phyloP scores from a whole-genome alignment of 2,113 vertebrate genomes.

The Entelurus aequoreus region DNA sequence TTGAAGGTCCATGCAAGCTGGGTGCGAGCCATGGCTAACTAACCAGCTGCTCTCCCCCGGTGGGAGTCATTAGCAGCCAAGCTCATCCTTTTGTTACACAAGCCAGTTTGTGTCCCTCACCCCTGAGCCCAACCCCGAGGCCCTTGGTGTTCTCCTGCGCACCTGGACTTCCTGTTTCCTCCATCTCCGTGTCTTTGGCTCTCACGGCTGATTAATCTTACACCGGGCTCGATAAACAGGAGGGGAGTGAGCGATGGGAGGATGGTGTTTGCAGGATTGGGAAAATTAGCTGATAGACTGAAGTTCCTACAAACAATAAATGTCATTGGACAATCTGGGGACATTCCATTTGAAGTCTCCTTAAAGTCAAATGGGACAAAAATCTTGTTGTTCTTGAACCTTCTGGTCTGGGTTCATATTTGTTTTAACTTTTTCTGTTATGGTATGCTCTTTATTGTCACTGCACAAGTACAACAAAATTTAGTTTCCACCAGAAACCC shows the following conservation, averaged over 20 bases:
- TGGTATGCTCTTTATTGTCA: too few relatives aligned
- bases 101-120: slow-evolving; percentile 57
- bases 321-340: too few relatives aligned
- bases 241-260: slow-evolving; percentile 1
- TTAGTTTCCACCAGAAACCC: too few relatives aligned
- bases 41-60: slow-evolving; percentile 62
- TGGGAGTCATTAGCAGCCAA: slow-evolving; percentile 69
- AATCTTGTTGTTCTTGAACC: too few relatives aligned
- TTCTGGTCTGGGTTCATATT: too few relatives aligned
- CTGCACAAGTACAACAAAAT: too few relatives aligned
- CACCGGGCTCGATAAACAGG: slow-evolving; percentile 36
- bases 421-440: too few relatives aligned
- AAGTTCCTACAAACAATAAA: too few relatives aligned
- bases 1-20: slow-evolving; percentile 31
- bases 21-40: slow-evolving; percentile 30
- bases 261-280: slow-evolving; percentile 4
- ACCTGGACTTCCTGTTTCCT: slow-evolving; percentile 51
- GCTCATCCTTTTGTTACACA: slow-evolving; percentile 69
- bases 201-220: slow-evolving; percentile 44
- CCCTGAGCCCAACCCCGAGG: slow-evolving; percentile 58
- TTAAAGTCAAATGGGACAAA: too few relatives aligned
- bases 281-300: background rate
- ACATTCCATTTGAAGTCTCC: too few relatives aligned
- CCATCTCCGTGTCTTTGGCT: slow-evolving; percentile 12
- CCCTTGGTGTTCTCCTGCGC: slow-evolving; percentile 42